Conservation (phyloP, 2,113 vertebrate species). For the Etia nguti region DNA sequence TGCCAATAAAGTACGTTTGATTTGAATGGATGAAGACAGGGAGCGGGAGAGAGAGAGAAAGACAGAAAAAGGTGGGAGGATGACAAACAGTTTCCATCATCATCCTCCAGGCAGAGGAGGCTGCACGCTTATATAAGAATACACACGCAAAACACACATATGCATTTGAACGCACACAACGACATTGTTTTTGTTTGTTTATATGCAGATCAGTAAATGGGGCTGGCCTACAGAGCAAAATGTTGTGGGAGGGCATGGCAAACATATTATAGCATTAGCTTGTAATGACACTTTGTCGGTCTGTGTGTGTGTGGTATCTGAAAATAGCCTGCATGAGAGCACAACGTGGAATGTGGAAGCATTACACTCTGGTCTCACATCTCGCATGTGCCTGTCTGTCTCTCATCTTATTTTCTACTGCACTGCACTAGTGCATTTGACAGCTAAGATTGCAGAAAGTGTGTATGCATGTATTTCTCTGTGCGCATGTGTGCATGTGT, state of each 20-base stretch:
- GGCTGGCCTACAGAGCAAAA: background rate
- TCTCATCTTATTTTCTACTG: conserved; percentile 9
- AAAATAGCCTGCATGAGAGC: background rate
- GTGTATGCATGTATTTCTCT: background rate
- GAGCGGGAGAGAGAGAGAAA: background rate
- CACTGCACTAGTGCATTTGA: background rate
- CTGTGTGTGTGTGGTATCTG: background rate
- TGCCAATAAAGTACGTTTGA: conserved; percentile 14
- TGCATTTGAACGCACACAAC: background rate
- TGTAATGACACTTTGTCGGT: conserved; percentile 38
- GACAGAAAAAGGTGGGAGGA: conserved; percentile 49
- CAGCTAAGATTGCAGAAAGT: background rate
- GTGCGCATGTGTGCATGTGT: background rate
- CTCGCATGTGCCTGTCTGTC: background rate
- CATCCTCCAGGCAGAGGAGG: conserved; percentile 54
- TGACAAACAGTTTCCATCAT: conserved; percentile 62
- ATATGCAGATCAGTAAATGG: conserved; percentile 9
- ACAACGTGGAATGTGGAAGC: background rate
- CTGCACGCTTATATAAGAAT: conserved; percentile 51
- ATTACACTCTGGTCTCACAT: background rate
- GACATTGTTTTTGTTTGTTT: conserved; percentile 18
- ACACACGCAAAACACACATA: background rate
- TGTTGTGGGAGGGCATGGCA: conserved; percentile 31
- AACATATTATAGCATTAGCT: conserved; percentile 30
- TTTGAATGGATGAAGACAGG: conserved; percentile 34